These are phyloP conservation scores for Microcebus griseorufus DNA, from an alignment of 2,113 vertebrate genomes.

Conservation along the genomic window DNA sequence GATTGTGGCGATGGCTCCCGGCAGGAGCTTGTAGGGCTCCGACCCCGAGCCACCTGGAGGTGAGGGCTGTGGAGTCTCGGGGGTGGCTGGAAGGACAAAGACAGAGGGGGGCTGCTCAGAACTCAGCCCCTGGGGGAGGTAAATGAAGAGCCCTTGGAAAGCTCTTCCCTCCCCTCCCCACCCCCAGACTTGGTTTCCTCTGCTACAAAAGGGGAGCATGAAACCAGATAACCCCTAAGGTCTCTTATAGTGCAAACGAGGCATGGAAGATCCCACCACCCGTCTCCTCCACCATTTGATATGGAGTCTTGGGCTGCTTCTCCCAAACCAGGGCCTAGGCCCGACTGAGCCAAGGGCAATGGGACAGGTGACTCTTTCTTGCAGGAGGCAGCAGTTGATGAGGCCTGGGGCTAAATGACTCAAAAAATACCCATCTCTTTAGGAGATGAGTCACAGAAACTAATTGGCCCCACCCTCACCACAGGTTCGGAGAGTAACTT, in stretches of 20 bases:
- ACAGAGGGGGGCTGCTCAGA: constrained; percentile 8
- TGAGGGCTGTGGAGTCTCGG: constrained; percentile 97
- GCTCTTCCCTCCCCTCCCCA: neutral
- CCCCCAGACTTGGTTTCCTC: neutral
- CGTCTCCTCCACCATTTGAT: neutral
- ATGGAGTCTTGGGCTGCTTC: neutral
- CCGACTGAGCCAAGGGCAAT: neutral
- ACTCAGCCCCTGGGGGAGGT: neutral
- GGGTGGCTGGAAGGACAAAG: constrained; percentile 91
- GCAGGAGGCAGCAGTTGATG: neutral
- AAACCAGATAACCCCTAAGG: neutral
- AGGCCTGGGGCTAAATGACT: neutral
- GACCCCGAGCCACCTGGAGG: constrained; percentile 93
- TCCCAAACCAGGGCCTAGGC: neutral
- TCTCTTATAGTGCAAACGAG: neutral
- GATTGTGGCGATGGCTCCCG: constrained; percentile 93
- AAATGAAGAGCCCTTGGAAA: neutral
- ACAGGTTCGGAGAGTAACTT: neutral
- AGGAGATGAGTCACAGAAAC: neutral
- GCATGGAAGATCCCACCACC: neutral
- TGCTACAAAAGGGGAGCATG: neutral
- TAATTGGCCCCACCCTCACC: neutral
- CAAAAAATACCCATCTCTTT: neutral
- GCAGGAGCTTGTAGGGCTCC: constrained; percentile 97
- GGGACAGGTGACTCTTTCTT: neutral